A percentile compares a stretch with the other conserved stretches of the same genome.
Evolutionary conservation across 1,140 invertebrate genomes (phyloP).

Genomic region (Drosophila guanche): DNA sequence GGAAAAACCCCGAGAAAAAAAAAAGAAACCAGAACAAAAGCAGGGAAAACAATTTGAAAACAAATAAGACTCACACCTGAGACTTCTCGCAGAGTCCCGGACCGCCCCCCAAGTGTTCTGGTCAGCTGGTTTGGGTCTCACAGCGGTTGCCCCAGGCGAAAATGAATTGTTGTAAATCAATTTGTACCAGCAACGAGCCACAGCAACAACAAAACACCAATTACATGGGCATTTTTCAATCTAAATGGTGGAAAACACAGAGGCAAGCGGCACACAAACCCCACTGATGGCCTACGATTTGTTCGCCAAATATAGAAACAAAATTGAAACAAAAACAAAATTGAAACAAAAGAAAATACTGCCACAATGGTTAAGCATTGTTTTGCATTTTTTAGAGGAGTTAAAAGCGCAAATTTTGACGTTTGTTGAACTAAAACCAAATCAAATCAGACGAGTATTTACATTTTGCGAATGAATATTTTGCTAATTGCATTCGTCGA

Average conservation of each 20-base stretch:
- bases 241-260: slow-evolving; percentile 36
- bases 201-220: slow-evolving; percentile 59
- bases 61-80: slow-evolving; percentile 78
- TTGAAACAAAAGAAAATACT: neutral
- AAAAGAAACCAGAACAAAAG: slow-evolving; percentile 35
- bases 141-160: slow-evolving; percentile 51
- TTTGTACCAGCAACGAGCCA: slow-evolving; percentile 53
- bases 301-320: neutral
- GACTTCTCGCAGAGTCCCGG: slow-evolving; percentile 29
- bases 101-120: slow-evolving; percentile 33
- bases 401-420: neutral
- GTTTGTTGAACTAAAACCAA: neutral
- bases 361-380: neutral
- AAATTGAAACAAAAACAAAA: too few relatives aligned
- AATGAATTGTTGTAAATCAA: slow-evolving; percentile 79
- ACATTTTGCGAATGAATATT: too few relatives aligned
- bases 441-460: neutral
- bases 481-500: too few relatives aligned
- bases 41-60: slow-evolving; percentile 64
- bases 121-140: slow-evolving; percentile 46
- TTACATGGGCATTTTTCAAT: slow-evolving; percentile 60
- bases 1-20: slow-evolving; percentile 23
- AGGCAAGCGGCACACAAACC: neutral
- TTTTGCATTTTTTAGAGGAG: neutral
- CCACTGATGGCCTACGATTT: slow-evolving; percentile 37